These are phyloP conservation scores for Notospermus geniculatus DNA, from an alignment of 1,140 invertebrate genomes.

Conservation along the genomic window DNA sequence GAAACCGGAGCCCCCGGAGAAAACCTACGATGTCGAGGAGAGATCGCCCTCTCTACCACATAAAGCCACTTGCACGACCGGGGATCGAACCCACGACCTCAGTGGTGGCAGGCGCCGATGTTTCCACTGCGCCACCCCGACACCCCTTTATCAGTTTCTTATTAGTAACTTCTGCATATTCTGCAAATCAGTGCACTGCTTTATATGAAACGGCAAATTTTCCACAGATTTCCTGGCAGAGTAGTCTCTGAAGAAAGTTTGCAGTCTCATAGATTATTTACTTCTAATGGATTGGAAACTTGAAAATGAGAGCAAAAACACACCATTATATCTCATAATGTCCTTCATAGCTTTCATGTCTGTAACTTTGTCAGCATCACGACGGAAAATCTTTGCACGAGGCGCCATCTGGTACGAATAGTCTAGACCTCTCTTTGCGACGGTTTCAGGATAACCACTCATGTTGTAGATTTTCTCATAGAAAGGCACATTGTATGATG, in stretches of 20 bases:
- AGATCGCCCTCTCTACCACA: too few species aligned
- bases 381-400: slow-evolving; percentile 52
- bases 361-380: slow-evolving; percentile 43
- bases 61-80: too few species aligned
- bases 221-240: not conserved
- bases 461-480: slow-evolving; percentile 53
- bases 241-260: not conserved
- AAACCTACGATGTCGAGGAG: too few species aligned
- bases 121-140: too few species aligned
- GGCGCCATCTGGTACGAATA: slow-evolving; percentile 49
- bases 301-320: slow-evolving; percentile 1
- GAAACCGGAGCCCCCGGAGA: too few species aligned
- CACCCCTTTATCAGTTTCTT: not conserved
- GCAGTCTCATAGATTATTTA: not conserved
- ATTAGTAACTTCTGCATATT: not conserved
- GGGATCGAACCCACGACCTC: too few species aligned
- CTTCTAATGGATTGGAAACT: not conserved
- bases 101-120: too few species aligned
- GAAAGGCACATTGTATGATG: slow-evolving; percentile 55
- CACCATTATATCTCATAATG: slow-evolving; percentile 54
- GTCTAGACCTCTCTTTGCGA: slow-evolving; percentile 32
- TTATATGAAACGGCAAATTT: not conserved
- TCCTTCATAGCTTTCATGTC: slow-evolving; percentile 42
- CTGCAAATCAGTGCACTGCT: not conserved
- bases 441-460: slow-evolving; percentile 48